These are phyloP conservation scores for Cancer borealis DNA, from an alignment of 2,888 invertebrate genomes.

Conservation along the genomic window DNA sequence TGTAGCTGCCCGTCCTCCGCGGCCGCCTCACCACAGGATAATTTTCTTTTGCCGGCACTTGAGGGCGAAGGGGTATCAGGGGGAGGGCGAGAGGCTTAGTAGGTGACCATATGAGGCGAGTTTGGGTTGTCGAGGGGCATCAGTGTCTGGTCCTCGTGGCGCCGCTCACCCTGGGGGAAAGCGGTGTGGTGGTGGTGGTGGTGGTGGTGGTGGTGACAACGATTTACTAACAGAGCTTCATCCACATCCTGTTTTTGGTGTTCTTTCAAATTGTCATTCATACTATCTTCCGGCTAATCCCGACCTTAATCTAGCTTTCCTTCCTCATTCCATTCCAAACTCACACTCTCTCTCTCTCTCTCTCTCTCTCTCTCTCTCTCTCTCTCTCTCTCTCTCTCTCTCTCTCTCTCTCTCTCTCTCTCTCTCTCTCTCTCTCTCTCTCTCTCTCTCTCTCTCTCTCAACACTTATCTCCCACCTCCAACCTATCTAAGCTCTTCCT, in stretches of 20 bases:
- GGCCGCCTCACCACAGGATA: not conserved
- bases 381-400: not conserved
- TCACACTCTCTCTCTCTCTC: not conserved
- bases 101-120: conserved; percentile 7
- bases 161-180: not conserved
- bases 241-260: not conserved
- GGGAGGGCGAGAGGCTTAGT: conserved; percentile 17
- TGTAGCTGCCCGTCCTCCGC: not conserved
- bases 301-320: not conserved
- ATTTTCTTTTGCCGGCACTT: not conserved
- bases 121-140: not conserved
- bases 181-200: not conserved
- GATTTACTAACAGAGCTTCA: not conserved
- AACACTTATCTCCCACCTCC: not conserved
- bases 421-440: not conserved
- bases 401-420: not conserved
- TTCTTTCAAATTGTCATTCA: not conserved
- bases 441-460: not conserved
- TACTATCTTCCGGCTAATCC: not conserved
- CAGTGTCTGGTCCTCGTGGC: conserved; percentile 3
- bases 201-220: not conserved
- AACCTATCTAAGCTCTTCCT: not conserved
- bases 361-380: not conserved
- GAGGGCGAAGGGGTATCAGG: not conserved
- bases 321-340: not conserved